Evolutionary conservation across 2,888 invertebrate species (phyloP).

Genomic region (Agriopis leucophaearia): DNA sequence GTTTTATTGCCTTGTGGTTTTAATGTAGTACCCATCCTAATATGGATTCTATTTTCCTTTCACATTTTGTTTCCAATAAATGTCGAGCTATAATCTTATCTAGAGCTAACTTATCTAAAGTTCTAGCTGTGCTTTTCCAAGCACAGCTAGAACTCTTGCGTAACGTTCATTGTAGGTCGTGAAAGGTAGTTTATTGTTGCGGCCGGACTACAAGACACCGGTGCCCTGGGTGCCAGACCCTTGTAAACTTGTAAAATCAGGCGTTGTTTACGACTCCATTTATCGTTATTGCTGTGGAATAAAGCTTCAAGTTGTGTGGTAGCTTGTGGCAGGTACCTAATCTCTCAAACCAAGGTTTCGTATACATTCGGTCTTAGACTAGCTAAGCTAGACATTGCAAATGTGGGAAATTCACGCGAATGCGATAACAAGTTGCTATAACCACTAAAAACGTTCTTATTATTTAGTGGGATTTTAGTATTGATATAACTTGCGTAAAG

Average conservation of each 20-base stretch:
- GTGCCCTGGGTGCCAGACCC: constrained; percentile 15
- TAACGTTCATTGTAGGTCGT: constrained; percentile 14
- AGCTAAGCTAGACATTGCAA: background rate
- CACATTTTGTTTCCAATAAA: no score
- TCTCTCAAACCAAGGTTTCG: background rate
- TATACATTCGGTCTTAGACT: background rate
- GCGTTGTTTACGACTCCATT: constrained; percentile 16
- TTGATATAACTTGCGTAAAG: no score
- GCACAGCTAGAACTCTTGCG: background rate
- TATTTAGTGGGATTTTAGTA: no score
- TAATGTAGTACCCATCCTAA: no score
- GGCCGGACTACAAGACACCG: constrained; percentile 25
- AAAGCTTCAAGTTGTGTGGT: constrained; percentile 6
- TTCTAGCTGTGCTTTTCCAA: background rate
- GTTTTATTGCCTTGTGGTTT: no score
- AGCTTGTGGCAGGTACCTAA: constrained; percentile 2
- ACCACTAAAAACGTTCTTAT: background rate
- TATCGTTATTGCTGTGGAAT: constrained; percentile 11
- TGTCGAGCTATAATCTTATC: no score
- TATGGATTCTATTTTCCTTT: no score
- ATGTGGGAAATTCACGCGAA: background rate
- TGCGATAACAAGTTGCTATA: background rate
- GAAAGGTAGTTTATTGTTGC: constrained; percentile 25
- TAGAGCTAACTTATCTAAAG: background rate
- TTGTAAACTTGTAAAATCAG: constrained; percentile 22